Evolutionary conservation across 2,797 vertebrate genomes (phyloP).

Genomic region (Pseudomugil gertrudae): DNA sequence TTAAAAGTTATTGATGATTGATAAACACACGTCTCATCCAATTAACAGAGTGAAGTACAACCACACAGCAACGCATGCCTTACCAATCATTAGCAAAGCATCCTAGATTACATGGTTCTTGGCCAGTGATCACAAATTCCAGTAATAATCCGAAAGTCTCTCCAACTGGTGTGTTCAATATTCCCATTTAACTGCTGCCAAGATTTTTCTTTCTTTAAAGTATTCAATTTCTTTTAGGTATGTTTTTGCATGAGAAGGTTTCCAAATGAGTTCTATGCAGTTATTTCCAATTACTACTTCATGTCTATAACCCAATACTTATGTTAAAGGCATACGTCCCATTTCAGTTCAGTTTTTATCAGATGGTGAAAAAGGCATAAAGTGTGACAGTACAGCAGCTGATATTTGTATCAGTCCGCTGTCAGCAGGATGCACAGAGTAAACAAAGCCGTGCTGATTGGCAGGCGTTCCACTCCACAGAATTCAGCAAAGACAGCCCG

Average conservation of each 20-base stretch:
- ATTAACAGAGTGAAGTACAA: neutral
- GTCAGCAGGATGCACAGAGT: constrained; percentile 50
- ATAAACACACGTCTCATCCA: neutral
- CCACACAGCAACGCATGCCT: neutral
- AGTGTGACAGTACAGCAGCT: constrained; percentile 53
- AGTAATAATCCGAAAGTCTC: neutral
- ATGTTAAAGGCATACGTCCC: constrained; percentile 4
- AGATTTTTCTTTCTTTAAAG: constrained; percentile 8
- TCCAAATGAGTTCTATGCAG: too few relatives aligned
- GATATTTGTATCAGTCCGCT: constrained; percentile 56
- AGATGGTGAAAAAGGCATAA: constrained; percentile 32
- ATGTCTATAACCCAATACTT: neutral
- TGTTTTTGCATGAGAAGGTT: neutral
- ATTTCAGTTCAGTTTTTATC: constrained; percentile 21
- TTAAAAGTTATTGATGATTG: neutral
- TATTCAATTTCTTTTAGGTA: neutral
- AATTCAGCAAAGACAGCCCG: constrained; percentile 56
- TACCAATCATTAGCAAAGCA: neutral
- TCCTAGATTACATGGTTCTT: neutral
- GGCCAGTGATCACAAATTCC: neutral
- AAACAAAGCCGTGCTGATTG: constrained; percentile 69
- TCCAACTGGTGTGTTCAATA: neutral
- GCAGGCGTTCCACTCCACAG: constrained; percentile 67
- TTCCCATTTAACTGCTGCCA: neutral
- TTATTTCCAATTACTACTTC: neutral